Base-by-base conservation (phyloP, 2,888 invertebrate genomes). In the Diarsia rubi region DNA sequence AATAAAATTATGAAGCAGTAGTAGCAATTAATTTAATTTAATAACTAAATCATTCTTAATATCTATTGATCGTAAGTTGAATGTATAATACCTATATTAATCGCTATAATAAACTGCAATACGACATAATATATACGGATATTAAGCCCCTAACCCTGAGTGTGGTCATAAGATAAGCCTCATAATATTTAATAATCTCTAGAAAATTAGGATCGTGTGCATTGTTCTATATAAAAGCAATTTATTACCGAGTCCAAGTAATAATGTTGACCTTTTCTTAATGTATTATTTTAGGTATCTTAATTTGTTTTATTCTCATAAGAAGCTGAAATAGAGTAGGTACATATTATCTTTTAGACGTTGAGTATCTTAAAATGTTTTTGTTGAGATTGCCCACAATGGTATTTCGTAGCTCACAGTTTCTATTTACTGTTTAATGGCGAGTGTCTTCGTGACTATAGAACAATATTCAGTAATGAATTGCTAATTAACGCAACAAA, bases 141-240 rank as follows among this genome's bases (percentile, higher is more conserved):
- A 65, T 2, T 44, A 60, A 24, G 24, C 5, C 14, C 21, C 9
- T 62, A 31, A 63, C 49, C 73, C 47, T 59, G 66, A 52, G 73
- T 78, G 69, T 69, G 52, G n/a, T 31, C 14, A n/a, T 45, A 52
- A 81, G 73, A 81, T 77, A 81, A 70, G 69, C 19, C 59, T 73
- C 24, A 52, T 80, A 45, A 62, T 62, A 37, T 72, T 65, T 76
- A 81, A 77, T 78, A 42, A 78, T 67, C 52, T 52, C 6, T 49
- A 11, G 16, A 1, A 65, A 75, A 69, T 73, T 78, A 42, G 49
- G 37, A 59, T 24, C 14, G 21, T 57, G 49, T 62, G 24, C 24
- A 45, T 31, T 44, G 52, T 57, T 75, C 21, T 45, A 24, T 70
- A 44, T 5, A 5, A 31, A 27, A 47, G 27, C 24, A 45, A 62